Conservation (phyloP, 2,797 vertebrate genomes). For the Otus scops region DNA sequence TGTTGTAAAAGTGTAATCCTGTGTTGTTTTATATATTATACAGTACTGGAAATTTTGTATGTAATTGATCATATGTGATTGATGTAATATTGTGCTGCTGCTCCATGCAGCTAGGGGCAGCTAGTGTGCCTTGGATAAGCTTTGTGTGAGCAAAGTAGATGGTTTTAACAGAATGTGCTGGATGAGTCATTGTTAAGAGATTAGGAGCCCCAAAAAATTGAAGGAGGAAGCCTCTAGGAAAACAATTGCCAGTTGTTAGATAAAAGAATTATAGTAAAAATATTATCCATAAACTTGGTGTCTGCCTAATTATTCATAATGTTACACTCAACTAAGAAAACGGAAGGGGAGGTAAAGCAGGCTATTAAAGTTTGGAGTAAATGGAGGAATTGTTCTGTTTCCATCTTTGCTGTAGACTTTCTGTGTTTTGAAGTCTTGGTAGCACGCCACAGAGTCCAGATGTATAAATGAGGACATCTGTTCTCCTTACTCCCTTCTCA, state of each 20-base stretch:
- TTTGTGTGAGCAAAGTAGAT: not conserved
- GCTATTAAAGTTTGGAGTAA: not conserved
- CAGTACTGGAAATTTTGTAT: not conserved
- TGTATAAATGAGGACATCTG: not conserved
- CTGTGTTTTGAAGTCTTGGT: not conserved
- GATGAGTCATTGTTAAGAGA: not conserved
- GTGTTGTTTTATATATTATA: not conserved
- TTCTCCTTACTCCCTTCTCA: not conserved
- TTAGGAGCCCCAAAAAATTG: not conserved
- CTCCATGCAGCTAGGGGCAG: slow-evolving; percentile 20
- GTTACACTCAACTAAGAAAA: not conserved
- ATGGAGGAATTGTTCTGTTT: not conserved
- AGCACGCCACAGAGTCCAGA: too few species aligned
- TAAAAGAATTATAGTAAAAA: not conserved
- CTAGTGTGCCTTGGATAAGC: not conserved
- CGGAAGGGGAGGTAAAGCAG: not conserved
- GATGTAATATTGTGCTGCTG: not conserved
- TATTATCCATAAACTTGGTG: not conserved
- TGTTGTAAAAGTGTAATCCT: not conserved
- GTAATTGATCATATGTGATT: not conserved
- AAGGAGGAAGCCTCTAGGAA: not conserved
- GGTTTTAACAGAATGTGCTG: not conserved
- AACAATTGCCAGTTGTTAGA: not conserved
- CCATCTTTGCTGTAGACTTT: not conserved
- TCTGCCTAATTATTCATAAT: not conserved